phyloP scores from a whole-genome alignment of 2,113 vertebrate genomes.

The Erythrocercus mccallii region DNA sequence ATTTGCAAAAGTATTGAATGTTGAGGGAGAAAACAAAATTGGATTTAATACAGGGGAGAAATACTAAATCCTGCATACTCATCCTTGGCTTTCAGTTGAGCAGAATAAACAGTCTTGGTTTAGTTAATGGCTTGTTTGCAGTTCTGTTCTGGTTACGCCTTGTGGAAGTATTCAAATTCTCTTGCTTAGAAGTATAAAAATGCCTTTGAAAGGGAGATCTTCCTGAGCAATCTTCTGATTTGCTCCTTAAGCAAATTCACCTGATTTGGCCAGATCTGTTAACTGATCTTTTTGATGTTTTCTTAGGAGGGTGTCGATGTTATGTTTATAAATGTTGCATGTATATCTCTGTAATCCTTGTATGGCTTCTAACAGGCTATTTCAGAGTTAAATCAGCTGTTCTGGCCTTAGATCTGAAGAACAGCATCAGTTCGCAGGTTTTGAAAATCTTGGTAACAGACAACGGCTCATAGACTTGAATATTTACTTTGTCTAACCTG shows the following conservation, averaged over 20 bases:
- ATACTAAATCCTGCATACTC: background rate
- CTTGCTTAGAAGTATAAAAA: constrained; percentile 10
- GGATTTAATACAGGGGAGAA: background rate
- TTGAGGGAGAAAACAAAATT: background rate
- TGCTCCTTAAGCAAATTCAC: background rate
- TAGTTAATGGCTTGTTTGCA: background rate
- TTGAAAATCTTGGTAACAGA: background rate
- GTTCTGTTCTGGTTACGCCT: background rate
- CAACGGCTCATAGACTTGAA: background rate
- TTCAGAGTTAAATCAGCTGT: constrained; percentile 7
- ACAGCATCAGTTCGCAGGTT: background rate
- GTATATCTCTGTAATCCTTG: background rate
- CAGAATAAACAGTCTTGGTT: background rate
- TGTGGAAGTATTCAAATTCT: background rate
- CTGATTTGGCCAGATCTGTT: constrained; percentile 12
- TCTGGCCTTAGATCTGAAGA: constrained; percentile 29
- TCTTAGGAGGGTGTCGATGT: background rate
- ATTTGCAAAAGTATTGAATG: background rate
- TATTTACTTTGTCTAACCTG: constrained; percentile 11
- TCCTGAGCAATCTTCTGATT: background rate
- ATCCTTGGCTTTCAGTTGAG: background rate
- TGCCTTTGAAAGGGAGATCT: background rate
- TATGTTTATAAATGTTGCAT: background rate
- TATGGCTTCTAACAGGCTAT: background rate
- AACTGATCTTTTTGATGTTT: constrained; percentile 18